Evolutionary conservation across 2,113 vertebrate genomes (phyloP), one percentile per base, ranked within the genome.

Genomic region (Malurus melanocephalus): DNA sequence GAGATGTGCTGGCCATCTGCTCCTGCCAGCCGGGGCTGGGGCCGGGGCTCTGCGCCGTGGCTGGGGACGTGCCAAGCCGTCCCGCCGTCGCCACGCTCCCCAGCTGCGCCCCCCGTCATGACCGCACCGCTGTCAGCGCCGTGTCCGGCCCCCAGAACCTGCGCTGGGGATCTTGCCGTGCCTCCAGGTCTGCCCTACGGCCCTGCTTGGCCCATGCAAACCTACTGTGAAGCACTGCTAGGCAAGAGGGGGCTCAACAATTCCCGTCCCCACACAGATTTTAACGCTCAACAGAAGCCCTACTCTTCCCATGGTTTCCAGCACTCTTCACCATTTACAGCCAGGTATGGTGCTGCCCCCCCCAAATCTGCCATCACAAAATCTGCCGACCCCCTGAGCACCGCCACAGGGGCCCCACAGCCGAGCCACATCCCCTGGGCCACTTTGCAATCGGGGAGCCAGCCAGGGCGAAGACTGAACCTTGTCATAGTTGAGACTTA

Each of bases 1-100:
- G 33, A 94, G 94, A 93, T 81, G 87, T 95, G 93, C 94, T 85
- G 92, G 85, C 94, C 94, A 95, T 95, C 94, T 95, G 94, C 94
- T 95, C 94, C 94, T 79, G 92, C 90, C 94, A 95, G 94, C 91
- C 94, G 93, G 93, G 94, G 88, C 93, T 91, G 94, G 88, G 90
- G 90, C 90, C 3, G 72, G 90, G 88, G 80, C 94, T 93, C 93
- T 95, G 93, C 20, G 93, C 94, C 62, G 59, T 5, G 87, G 93
- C 90, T 95, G 94, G 93, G 94, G 88, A 85, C 0, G 64, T 94
- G 94, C 94, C 95, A 95, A 95, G 88, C 92, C 8, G 35, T 87
- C 85, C 85, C 40, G 72, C 79, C 85, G 46, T 65, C 21, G 4
- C 88, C 88, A 87, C 93, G 92, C 93, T 95, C 92, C 90, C 93